A percentile compares a stretch with the other conserved stretches of the same genome.
These are phyloP conservation scores for Ammodytes marinus DNA, from an alignment of 2,113 vertebrate species.

Conservation along the genomic window DNA sequence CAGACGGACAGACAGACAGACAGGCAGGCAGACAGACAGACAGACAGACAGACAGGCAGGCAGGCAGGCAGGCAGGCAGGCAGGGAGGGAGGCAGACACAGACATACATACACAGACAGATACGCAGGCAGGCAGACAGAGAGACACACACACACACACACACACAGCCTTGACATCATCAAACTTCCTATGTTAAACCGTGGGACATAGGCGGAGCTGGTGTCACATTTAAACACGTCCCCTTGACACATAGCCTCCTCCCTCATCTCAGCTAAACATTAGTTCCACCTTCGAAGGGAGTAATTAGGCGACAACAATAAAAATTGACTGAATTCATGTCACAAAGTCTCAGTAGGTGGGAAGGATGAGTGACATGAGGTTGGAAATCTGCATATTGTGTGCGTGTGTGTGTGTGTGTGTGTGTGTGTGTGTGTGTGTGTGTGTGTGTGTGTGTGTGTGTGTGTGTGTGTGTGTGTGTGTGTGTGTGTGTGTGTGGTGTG, in stretches of 20 bases:
- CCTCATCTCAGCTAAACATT: background rate
- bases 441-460: slow-evolving; percentile 46
- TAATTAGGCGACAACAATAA: slow-evolving; percentile 44
- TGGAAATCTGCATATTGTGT: slow-evolving; percentile 73
- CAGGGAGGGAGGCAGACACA: too few species aligned
- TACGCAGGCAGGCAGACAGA: too few species aligned
- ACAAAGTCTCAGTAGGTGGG: slow-evolving; percentile 46
- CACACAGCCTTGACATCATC: slow-evolving; percentile 61
- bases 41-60: too few species aligned
- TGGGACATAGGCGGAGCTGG: slow-evolving; percentile 64
- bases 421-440: background rate
- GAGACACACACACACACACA: background rate
- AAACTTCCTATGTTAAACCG: slow-evolving; percentile 79
- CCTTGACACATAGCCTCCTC: slow-evolving; percentile 48
- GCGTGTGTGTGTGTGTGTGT: slow-evolving; percentile 25
- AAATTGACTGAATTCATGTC: background rate
- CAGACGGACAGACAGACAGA: too few species aligned
- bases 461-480: slow-evolving; percentile 6
- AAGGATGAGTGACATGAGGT: slow-evolving; percentile 15
- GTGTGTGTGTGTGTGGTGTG: background rate
- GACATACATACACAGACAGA: too few species aligned
- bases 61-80: too few species aligned
- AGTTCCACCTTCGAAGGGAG: slow-evolving; percentile 52
- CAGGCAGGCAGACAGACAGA: too few species aligned
- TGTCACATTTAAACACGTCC: slow-evolving; percentile 70